These are phyloP conservation scores for Pogonomyrmex californicus DNA, from an alignment of 1,140 invertebrate genomes.

Conservation along the genomic window DNA sequence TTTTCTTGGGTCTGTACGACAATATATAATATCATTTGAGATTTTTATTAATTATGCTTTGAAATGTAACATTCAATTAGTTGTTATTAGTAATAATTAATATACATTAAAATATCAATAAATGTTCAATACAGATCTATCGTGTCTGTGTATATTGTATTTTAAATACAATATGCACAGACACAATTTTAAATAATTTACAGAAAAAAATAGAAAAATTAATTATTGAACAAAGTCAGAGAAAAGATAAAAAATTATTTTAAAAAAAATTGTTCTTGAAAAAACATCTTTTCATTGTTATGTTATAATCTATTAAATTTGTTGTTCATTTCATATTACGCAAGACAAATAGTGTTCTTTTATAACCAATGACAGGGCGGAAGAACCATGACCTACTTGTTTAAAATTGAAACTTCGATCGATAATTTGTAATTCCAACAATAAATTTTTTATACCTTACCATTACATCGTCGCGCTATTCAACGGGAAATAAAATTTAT, in stretches of 20 bases:
- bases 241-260: background rate
- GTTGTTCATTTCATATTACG: background rate
- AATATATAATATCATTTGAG: constrained; percentile 23
- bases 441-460: background rate
- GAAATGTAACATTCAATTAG: too few relatives aligned
- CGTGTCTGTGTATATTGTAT: too few relatives aligned
- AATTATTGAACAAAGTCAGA: background rate
- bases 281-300: background rate
- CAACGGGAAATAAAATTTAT: background rate
- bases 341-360: background rate
- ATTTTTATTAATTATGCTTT: background rate
- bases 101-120: too few relatives aligned
- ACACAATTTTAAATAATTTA: background rate
- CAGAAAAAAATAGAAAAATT: constrained; percentile 2
- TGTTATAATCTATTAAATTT: background rate
- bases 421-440: background rate
- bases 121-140: too few relatives aligned
- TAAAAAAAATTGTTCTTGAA: background rate
- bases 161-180: too few relatives aligned
- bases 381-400: background rate
- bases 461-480: background rate
- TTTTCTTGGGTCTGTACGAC: too few relatives aligned
- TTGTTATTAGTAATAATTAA: too few relatives aligned
- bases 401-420: background rate
- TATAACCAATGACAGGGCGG: background rate